phyloP scores from a whole-genome alignment of 2,888 invertebrate species.

The Macrophya alboannulata region DNA sequence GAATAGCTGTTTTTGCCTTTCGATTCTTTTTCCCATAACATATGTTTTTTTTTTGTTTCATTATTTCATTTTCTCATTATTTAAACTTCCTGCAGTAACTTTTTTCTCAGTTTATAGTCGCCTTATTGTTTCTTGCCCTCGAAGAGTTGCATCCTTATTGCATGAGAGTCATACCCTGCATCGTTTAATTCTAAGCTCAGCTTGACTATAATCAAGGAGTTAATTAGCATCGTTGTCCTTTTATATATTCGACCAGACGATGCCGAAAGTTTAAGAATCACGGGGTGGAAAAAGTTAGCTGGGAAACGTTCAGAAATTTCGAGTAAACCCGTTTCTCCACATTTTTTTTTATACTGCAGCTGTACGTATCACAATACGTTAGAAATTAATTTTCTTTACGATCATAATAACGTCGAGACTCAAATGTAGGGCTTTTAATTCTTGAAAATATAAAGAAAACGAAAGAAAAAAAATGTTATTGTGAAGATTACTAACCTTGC shows the following conservation, averaged over 20 bases:
- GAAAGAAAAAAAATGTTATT: too few relatives aligned
- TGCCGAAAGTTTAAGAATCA: not conserved
- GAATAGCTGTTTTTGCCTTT: not conserved
- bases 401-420: too few relatives aligned
- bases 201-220: not conserved
- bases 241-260: not conserved
- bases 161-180: constrained; percentile 9
- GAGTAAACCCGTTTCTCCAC: not conserved
- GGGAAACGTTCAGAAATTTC: not conserved
- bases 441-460: too few relatives aligned
- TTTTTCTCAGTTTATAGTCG: constrained; percentile 21
- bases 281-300: not conserved
- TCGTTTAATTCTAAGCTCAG: not conserved
- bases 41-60: not conserved
- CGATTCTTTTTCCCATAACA: not conserved
- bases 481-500: not conserved
- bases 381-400: too few relatives aligned
- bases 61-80: not conserved
- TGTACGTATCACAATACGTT: too few relatives aligned
- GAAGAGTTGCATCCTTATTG: constrained; percentile 52
- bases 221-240: not conserved
- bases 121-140: constrained; percentile 27
- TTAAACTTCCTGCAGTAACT: constrained; percentile 16
- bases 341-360: too few relatives aligned
- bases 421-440: too few relatives aligned